Percentiles rank a stretch among this genome's conserved stretches.
Evolutionary conservation across 2,113 vertebrate species (phyloP).

Genomic region (Clarias macrocephalus): DNA sequence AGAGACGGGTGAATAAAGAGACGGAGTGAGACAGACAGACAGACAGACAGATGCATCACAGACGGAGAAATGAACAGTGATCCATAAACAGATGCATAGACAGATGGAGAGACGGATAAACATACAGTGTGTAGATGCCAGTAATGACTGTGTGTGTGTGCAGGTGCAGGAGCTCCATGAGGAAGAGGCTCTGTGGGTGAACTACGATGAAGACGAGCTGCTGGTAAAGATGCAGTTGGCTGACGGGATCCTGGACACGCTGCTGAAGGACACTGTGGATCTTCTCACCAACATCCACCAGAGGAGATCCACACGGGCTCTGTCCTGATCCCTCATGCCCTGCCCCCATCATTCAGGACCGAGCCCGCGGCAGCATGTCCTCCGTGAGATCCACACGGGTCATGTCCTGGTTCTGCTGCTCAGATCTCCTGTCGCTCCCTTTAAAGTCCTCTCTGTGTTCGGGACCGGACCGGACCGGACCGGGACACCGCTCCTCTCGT

Average conservation of each 20-base stretch:
- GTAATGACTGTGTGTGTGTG: background rate
- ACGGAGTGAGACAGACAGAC: no score
- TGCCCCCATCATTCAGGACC: background rate
- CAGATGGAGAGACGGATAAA: background rate
- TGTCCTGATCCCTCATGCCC: conserved; percentile 52
- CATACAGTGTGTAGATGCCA: background rate
- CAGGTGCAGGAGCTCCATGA: conserved; percentile 97
- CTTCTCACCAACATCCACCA: conserved; percentile 83
- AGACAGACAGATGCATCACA: background rate
- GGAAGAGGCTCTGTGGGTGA: conserved; percentile 96
- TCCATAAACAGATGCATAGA: background rate
- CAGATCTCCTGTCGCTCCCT: background rate
- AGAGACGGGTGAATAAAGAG: no score
- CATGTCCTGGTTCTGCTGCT: conserved; percentile 6
- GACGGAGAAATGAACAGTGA: background rate
- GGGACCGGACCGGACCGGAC: background rate
- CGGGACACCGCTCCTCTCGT: no score
- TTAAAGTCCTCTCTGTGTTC: background rate
- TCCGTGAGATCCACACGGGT: background rate
- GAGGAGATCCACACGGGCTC: conserved; percentile 71
- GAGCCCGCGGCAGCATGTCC: background rate
- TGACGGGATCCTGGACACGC: conserved; percentile 93
- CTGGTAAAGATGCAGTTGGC: conserved; percentile 97
- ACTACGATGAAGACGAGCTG: conserved; percentile 95
- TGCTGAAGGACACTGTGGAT: conserved; percentile 91